Percentiles rank a stretch among this genome's conserved stretches.
Conservation (phyloP, 2,888 invertebrate genomes). For the Drosophila tripunctata region DNA sequence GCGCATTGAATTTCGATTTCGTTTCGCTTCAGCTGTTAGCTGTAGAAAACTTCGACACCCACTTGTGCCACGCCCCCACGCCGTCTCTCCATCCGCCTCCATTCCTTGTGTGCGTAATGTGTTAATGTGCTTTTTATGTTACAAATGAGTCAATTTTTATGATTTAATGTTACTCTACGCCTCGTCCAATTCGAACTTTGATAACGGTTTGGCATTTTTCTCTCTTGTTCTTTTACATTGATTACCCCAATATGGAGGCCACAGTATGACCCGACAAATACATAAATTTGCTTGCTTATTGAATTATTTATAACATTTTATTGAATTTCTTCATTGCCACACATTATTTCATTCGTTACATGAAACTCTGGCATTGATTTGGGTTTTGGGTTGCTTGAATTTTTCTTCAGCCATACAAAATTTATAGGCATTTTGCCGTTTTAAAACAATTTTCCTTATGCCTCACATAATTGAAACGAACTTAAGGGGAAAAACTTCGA, state of each 20-base stretch:
- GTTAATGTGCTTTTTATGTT: constrained; percentile 83
- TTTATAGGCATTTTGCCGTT: constrained; percentile 39
- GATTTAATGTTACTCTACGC: constrained; percentile 75
- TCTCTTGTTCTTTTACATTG: too few relatives aligned
- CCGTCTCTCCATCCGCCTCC: not conserved
- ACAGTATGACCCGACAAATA: constrained; percentile 23
- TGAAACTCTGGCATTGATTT: constrained; percentile 64
- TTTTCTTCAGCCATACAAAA: constrained; percentile 3
- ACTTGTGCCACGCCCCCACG: not conserved
- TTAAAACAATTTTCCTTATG: constrained; percentile 28
- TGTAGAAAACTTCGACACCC: constrained; percentile 14
- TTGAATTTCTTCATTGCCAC: constrained; percentile 66
- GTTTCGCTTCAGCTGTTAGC: constrained; percentile 65
- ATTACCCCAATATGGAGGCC: constrained; percentile 43
- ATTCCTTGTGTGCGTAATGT: constrained; percentile 69
- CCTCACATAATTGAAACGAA: constrained; percentile 58
- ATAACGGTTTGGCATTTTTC: constrained; percentile 73
- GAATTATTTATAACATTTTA: constrained; percentile 76
- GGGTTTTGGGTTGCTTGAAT: too few relatives aligned
- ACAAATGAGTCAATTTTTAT: constrained; percentile 83
- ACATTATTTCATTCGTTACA: constrained; percentile 41
- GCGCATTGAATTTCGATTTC: constrained; percentile 49
- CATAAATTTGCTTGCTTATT: constrained; percentile 68
- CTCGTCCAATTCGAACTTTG: constrained; percentile 57
- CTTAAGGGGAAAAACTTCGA: constrained; percentile 45